Conservation (phyloP, 2,113 vertebrate genomes). For the Cololabis saira region DNA sequence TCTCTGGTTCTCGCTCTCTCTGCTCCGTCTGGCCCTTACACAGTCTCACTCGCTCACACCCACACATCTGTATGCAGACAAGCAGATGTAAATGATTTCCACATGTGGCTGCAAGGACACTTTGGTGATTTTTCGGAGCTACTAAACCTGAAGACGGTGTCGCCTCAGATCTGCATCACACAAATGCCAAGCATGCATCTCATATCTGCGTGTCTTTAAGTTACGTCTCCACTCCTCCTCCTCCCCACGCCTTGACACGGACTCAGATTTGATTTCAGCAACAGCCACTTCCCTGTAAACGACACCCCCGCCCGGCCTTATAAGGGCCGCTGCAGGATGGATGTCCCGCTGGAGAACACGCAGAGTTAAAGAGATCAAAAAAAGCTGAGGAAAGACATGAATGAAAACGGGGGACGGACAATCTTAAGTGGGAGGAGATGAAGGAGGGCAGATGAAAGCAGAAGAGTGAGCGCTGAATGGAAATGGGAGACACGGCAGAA, state of each 20-base stretch:
- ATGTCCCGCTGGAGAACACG: conserved; percentile 2
- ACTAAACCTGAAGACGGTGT: not conserved
- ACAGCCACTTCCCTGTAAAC: too few species aligned
- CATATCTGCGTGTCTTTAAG: not conserved
- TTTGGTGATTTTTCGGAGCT: not conserved
- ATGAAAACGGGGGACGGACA: conserved; percentile 16
- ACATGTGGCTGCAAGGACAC: conserved; percentile 56
- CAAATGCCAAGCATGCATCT: not conserved
- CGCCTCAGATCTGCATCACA: too few species aligned
- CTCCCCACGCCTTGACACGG: not conserved
- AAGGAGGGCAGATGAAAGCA: too few species aligned
- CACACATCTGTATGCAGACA: conserved; percentile 8
- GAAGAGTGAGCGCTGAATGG: too few species aligned
- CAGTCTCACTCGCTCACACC: not conserved
- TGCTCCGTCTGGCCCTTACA: conserved; percentile 3
- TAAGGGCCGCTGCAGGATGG: conserved; percentile 77
- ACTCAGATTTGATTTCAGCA: too few species aligned
- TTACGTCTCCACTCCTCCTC: conserved; percentile 3
- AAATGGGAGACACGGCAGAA: too few species aligned
- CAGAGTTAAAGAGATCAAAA: not conserved
- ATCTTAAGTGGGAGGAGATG: not conserved
- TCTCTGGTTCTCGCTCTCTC: conserved; percentile 24
- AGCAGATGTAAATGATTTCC: conserved; percentile 53
- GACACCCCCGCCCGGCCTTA: conserved; percentile 70
- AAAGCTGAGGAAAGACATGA: conserved; percentile 47